A percentile compares a stretch with the other conserved stretches of the same genome.
Evolutionary conservation across 2,113 vertebrate species (phyloP).

Genomic region (Nycticryphes semicollaris): DNA sequence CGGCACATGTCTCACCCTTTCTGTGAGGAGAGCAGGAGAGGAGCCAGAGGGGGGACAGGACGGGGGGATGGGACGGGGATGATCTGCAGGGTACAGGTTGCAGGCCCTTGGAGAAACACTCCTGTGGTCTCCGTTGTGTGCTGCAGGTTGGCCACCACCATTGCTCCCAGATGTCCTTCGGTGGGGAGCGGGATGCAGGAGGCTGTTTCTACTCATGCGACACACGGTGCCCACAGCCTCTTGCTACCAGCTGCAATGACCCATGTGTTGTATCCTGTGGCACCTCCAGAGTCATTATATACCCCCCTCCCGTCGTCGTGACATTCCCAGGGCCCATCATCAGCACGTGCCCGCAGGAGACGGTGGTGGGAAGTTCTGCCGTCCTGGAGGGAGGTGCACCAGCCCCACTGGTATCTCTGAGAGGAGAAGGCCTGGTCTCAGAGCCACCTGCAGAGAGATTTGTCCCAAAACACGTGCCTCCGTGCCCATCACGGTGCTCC

Average conservation of each 20-base stretch:
- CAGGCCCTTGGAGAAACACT: not conserved
- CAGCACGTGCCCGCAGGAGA: not conserved
- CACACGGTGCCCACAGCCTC: not conserved
- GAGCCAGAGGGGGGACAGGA: too few relatives aligned
- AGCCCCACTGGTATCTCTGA: not conserved
- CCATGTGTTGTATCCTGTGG: not conserved
- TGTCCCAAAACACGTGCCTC: fast-evolving
- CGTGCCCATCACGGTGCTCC: not conserved
- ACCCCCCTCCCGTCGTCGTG: not conserved
- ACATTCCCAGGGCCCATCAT: conserved; percentile 40
- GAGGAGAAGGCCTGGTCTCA: not conserved
- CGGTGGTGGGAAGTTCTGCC: not conserved
- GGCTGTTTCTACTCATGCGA: fast-evolving
- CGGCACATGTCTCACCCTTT: fast-evolving
- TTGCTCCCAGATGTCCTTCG: not conserved
- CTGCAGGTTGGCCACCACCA: not conserved
- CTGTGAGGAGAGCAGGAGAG: not conserved
- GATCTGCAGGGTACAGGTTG: fast-evolving
- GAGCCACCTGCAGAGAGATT: not conserved
- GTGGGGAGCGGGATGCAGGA: fast-evolving
- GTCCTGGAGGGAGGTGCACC: fast-evolving
- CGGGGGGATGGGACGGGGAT: too few relatives aligned
- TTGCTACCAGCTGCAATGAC: not conserved
- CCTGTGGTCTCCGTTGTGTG: not conserved
- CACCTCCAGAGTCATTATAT: conserved; percentile 31